These are phyloP conservation scores for Lytechinus variegatus DNA, from an alignment of 35 echinoderm and acorn worm genomes.

Conservation along the genomic window DNA sequence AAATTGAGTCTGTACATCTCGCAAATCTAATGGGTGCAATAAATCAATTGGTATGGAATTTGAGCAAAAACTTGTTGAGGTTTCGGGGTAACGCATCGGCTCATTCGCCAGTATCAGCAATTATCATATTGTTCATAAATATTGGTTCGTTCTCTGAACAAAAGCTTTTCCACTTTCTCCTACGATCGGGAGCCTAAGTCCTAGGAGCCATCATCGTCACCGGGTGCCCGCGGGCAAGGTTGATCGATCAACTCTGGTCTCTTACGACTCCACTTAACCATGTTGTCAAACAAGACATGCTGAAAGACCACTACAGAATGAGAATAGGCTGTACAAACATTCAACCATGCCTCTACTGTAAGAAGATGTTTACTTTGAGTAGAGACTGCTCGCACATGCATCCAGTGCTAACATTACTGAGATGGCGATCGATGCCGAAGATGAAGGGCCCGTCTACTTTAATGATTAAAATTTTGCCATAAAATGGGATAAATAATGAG, in stretches of 20 bases:
- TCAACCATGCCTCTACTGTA: neutral
- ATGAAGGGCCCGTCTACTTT: neutral
- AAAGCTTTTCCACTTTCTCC: neutral
- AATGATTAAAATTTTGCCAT: neutral
- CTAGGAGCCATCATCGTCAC: neutral
- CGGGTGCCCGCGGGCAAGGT: neutral
- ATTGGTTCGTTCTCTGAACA: neutral
- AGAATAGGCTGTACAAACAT: neutral
- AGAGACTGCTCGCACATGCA: too few relatives aligned
- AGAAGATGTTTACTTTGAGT: neutral
- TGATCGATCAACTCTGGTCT: neutral
- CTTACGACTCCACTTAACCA: slow-evolving; percentile 1
- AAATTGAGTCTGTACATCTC: too few relatives aligned
- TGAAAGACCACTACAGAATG: neutral
- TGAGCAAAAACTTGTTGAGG: too few relatives aligned
- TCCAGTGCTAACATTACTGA: neutral
- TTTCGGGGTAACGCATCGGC: neutral
- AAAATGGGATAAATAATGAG: neutral
- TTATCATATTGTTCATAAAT: neutral
- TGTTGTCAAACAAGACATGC: neutral
- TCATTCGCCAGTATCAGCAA: neutral
- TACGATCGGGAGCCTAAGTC: neutral
- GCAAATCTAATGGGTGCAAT: too few relatives aligned
- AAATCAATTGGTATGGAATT: too few relatives aligned
- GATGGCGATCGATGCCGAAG: neutral